Conservation (phyloP, 2,888 invertebrate species). For the Frankliniella fusca region DNA sequence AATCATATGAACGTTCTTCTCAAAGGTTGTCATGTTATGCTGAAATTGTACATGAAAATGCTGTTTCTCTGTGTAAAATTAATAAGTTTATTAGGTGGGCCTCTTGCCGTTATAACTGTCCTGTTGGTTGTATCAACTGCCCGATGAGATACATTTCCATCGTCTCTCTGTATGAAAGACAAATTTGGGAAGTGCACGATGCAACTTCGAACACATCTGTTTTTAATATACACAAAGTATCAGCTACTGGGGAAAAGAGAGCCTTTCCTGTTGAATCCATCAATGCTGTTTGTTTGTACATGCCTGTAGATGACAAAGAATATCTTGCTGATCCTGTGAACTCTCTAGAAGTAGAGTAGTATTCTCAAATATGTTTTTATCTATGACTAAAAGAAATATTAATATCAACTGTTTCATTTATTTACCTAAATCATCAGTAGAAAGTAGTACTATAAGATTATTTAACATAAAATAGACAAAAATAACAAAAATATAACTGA, state of each 20-base stretch:
- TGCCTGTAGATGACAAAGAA: not conserved
- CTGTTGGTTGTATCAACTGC: not conserved
- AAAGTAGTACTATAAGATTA: too few relatives aligned
- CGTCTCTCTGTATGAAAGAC: not conserved
- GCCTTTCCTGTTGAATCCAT: not conserved
- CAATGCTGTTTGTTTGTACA: not conserved
- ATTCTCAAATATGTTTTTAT: too few relatives aligned
- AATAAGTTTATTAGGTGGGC: not conserved
- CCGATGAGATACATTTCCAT: not conserved
- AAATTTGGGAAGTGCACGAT: not conserved
- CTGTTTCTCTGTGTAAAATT: not conserved
- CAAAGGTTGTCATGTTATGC: not conserved
- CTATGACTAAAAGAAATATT: too few relatives aligned
- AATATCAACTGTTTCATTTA: too few relatives aligned
- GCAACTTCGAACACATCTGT: not conserved
- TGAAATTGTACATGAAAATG: not conserved
- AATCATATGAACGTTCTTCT: not conserved
- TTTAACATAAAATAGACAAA: too few relatives aligned
- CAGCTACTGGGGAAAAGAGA: not conserved
- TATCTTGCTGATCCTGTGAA: not conserved
- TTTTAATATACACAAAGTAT: not conserved
- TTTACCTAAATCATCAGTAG: too few relatives aligned
- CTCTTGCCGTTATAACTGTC: not conserved
- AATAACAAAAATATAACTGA: too few relatives aligned
- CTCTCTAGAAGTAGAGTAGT: not conserved